phyloP scores from a whole-genome alignment of 2,888 invertebrate species.

The Cephus pygmeus region DNA sequence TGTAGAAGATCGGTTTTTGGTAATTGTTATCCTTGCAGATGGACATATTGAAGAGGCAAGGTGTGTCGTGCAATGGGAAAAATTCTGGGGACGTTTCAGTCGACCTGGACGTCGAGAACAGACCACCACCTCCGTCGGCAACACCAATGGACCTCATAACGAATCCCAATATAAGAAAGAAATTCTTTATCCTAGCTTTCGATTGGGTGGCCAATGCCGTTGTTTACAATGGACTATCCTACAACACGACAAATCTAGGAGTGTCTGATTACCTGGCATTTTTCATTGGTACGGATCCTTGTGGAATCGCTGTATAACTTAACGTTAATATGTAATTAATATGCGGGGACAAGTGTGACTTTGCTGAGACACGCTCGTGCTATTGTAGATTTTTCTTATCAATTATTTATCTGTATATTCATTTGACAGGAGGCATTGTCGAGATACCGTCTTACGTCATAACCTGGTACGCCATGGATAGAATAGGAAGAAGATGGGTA shows the following conservation, averaged over 20 bases:
- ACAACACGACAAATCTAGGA: constrained; percentile 75
- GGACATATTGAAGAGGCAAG: constrained; percentile 58
- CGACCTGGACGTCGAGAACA: constrained; percentile 48
- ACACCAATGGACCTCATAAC: constrained; percentile 74
- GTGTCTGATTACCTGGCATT: constrained; percentile 77
- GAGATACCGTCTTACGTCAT: constrained; percentile 75
- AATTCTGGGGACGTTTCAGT: constrained; percentile 48
- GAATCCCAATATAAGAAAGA: constrained; percentile 75
- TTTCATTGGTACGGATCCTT: constrained; percentile 69
- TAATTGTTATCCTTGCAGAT: constrained; percentile 35
- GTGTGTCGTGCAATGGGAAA: constrained; percentile 59
- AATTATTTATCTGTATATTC: background rate
- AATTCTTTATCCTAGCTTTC: constrained; percentile 74
- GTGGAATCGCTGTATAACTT: background rate
- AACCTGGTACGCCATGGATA: constrained; percentile 76
- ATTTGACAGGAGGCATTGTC: constrained; percentile 69
- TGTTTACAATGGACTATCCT: constrained; percentile 76
- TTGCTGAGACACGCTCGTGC: background rate
- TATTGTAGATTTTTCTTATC: background rate
- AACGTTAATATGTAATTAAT: background rate
- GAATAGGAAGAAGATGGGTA: constrained; percentile 74
- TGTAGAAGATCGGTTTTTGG: background rate
- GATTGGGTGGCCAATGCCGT: constrained; percentile 77
- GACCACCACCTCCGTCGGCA: constrained; percentile 65
- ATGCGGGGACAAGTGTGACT: background rate